Evolutionary conservation across 2,888 invertebrate genomes (phyloP), one percentile per base, ranked within the genome.

Genomic region (Hedychridium roseum): DNA sequence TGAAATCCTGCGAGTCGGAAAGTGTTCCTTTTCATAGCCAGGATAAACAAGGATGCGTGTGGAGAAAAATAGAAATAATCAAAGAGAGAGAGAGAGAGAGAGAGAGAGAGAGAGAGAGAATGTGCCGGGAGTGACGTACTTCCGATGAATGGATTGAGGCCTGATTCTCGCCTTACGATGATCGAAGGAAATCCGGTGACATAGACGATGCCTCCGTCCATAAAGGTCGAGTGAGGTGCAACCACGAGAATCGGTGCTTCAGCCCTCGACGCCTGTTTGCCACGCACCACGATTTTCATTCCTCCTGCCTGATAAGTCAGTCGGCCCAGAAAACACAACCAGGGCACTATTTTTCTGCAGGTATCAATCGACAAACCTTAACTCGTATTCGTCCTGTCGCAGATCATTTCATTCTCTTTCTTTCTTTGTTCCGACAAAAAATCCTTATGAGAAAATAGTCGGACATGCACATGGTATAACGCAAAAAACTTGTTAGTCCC

Each of bases 141-240:
- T 86, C 93, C 92, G 77, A 92, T 89, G 74, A 91, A 88, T 66
- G 91, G 91, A 76, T 91, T 89, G 79, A 86, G 85, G 57, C 84
- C 84, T 78, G 91, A 88, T 75, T 91, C 91, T 66, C 88, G 85
- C 75, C 92, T 84, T 58, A 91, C 91, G 79, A 94, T 92, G 76
- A 91, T 89, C 9, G 91, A 90, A 5, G 92, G 90, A 80, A 91
- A 89, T 74, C 87, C 88, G 46, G 91, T 88, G 61, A 89, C 87
- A 77, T 92, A 90, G 70, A 92, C 88, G 65, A 91, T 88, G 69
- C 93, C 88, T 68, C 91, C 90, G 80, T 95, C 95, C 71, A 94
- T 85, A 82, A 91, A 93, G 3, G 92, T 90, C 46, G 93, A 92
- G 80, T 95, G 95, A 2, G 95, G 94, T 1, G 93, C 93, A 39